Evolutionary conservation across 2,797 vertebrate genomes (phyloP).

Genomic region (Kryptopterus vitreolus): DNA sequence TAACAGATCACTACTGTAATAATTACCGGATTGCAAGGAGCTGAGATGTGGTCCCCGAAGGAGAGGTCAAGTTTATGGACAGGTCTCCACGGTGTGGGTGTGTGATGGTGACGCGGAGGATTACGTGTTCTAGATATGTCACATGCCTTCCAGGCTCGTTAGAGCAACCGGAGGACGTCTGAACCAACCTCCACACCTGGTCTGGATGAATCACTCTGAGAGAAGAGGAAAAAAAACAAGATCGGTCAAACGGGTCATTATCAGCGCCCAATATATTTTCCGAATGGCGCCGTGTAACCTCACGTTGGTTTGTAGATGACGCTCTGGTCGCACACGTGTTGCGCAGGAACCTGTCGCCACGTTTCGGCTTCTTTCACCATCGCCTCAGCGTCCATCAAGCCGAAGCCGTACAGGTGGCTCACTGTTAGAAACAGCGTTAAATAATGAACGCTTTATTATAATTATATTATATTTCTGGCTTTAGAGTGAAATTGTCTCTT

Average conservation of each 20-base stretch:
- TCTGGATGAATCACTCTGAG: constrained; percentile 84
- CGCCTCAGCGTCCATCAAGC: constrained; percentile 92
- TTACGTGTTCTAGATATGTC: constrained; percentile 87
- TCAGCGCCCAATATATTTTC: not conserved
- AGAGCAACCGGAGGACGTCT: constrained; percentile 83
- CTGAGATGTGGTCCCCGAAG: constrained; percentile 89
- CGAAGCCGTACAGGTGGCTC: constrained; percentile 96
- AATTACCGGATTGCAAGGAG: constrained; percentile 87
- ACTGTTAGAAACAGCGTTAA: constrained; percentile 70
- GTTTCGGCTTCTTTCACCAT: constrained; percentile 92
- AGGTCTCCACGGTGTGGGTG: constrained; percentile 89
- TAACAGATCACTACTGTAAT: not conserved
- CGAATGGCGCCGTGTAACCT: constrained; percentile 27
- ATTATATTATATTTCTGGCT: not conserved
- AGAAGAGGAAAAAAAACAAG: constrained; percentile 45
- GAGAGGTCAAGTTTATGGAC: constrained; percentile 88
- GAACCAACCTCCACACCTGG: constrained; percentile 77
- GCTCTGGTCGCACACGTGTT: constrained; percentile 87
- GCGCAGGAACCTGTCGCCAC: constrained; percentile 87
- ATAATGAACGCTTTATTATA: not conserved
- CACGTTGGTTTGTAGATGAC: constrained; percentile 86
- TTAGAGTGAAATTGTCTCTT: no score
- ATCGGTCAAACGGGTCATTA: constrained; percentile 5
- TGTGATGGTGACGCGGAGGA: constrained; percentile 83
- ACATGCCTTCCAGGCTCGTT: constrained; percentile 78